Percentiles rank a stretch among this genome's conserved stretches.
Conservation (phyloP, 2,113 vertebrate genomes). For the Microcebus lehilahytsara region DNA sequence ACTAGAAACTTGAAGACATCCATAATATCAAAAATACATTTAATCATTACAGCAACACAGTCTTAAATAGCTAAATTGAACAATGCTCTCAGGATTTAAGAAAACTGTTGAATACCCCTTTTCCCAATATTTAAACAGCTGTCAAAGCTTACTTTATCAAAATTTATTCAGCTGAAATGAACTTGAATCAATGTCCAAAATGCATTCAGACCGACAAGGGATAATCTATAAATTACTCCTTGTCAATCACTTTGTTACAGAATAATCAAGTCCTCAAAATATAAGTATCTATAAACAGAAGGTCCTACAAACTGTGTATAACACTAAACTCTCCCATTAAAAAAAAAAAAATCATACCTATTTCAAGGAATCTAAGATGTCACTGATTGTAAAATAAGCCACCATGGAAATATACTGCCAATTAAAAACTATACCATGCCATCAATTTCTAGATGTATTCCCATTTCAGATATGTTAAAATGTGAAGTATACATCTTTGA, state of each 20-base stretch:
- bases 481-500: not conserved
- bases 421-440: not conserved
- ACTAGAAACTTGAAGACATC: not conserved
- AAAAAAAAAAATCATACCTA: not conserved
- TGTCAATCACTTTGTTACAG: slow-evolving; percentile 17
- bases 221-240: slow-evolving; percentile 1
- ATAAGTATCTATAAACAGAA: too few relatives aligned
- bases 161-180: slow-evolving; percentile 51
- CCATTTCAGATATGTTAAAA: not conserved
- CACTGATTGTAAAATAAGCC: not conserved
- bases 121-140: slow-evolving; percentile 62
- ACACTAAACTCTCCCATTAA: not conserved
- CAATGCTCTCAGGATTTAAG: slow-evolving; percentile 14
- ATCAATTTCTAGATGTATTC: not conserved
- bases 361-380: not conserved
- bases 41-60: not conserved
- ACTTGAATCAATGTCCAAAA: slow-evolving; percentile 52
- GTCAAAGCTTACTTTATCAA: slow-evolving; percentile 59
- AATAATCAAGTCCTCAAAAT: slow-evolving; percentile 47
- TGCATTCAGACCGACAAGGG: not conserved
- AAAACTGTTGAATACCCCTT: slow-evolving; percentile 22
- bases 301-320: not conserved
- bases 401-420: not conserved
- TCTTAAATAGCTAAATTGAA: slow-evolving; percentile 45
- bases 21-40: slow-evolving; percentile 25